Conservation (phyloP, 2,888 invertebrate species). For the Pemphredon lugubris region DNA sequence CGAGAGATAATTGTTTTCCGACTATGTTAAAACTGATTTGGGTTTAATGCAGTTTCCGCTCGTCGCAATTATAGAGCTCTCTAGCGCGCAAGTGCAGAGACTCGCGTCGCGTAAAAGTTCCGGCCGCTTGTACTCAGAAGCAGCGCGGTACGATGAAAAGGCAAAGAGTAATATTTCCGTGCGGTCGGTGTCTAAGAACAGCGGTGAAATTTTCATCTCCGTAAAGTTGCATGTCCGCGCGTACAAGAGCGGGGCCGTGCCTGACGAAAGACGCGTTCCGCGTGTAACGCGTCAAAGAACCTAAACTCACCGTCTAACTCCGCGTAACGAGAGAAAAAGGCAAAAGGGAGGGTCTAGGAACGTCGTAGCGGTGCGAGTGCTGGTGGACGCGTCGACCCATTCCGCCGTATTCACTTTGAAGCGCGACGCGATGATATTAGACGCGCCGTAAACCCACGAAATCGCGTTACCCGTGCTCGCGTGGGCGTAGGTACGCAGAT, state of each 20-base stretch:
- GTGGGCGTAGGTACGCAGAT: too few species aligned
- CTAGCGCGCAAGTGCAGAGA: too few species aligned
- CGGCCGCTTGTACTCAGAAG: too few species aligned
- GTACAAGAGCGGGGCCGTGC: not conserved
- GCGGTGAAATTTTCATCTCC: conserved; percentile 1
- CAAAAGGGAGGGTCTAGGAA: conserved; percentile 22
- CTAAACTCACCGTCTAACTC: conserved; percentile 36
- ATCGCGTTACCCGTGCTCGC: conserved; percentile 37
- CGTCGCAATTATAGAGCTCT: too few species aligned
- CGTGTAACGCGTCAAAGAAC: conserved; percentile 47
- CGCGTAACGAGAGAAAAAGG: conserved; percentile 13
- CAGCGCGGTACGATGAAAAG: not conserved
- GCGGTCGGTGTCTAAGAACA: conserved; percentile 2
- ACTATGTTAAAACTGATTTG: too few species aligned
- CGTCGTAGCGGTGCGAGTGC: conserved; percentile 21
- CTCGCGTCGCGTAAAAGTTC: too few species aligned
- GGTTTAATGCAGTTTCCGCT: too few species aligned
- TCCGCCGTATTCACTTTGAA: conserved; percentile 55
- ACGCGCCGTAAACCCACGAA: conserved; percentile 46
- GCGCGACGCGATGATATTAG: conserved; percentile 46
- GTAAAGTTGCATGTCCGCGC: not conserved
- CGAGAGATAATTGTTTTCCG: too few species aligned
- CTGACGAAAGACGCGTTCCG: conserved; percentile 46
- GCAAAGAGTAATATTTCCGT: not conserved
- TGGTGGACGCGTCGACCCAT: conserved; percentile 48